Conservation (phyloP, 1,140 invertebrate species). For the Eubasilissa regina region DNA sequence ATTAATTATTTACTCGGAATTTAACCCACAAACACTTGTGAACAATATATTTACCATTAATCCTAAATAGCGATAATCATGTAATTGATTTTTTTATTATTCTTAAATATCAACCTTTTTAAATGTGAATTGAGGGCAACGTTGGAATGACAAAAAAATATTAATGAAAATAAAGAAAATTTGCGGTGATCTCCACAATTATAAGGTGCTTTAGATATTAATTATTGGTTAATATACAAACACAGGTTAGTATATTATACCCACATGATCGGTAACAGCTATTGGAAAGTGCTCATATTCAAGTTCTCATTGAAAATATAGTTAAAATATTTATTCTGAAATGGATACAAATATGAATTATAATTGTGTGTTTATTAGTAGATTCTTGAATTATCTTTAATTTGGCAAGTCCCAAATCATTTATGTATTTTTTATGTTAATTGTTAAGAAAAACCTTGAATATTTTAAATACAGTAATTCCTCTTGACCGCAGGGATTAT, state of each 20-base stretch:
- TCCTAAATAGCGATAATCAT: neutral
- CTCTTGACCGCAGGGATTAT: too few species aligned
- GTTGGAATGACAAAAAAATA: slow-evolving; percentile 33
- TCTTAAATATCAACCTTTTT: slow-evolving; percentile 10
- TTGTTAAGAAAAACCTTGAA: too few species aligned
- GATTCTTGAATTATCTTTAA: too few species aligned
- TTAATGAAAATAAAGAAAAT: slow-evolving; percentile 22
- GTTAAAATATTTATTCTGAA: too few species aligned
- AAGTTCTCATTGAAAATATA: too few species aligned
- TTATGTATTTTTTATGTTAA: too few species aligned
- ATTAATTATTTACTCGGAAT: neutral
- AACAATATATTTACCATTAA: neutral
- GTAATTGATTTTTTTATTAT: slow-evolving; percentile 5
- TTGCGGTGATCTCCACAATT: slow-evolving; percentile 59
- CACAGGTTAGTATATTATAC: neutral
- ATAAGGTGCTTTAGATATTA: slow-evolving; percentile 59
- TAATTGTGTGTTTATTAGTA: too few species aligned
- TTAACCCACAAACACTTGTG: neutral
- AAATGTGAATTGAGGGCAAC: slow-evolving; percentile 35
- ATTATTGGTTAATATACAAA: slow-evolving; percentile 33
- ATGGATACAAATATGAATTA: too few species aligned
- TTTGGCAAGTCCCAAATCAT: too few species aligned
- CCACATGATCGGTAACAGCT: too few species aligned
- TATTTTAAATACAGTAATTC: too few species aligned
- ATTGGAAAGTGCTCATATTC: neutral